A percentile compares a stretch with the other conserved stretches of the same genome.
Evolutionary conservation across 1,140 invertebrate genomes (phyloP).

Genomic region (Aphaenogaster ashmeadi): DNA sequence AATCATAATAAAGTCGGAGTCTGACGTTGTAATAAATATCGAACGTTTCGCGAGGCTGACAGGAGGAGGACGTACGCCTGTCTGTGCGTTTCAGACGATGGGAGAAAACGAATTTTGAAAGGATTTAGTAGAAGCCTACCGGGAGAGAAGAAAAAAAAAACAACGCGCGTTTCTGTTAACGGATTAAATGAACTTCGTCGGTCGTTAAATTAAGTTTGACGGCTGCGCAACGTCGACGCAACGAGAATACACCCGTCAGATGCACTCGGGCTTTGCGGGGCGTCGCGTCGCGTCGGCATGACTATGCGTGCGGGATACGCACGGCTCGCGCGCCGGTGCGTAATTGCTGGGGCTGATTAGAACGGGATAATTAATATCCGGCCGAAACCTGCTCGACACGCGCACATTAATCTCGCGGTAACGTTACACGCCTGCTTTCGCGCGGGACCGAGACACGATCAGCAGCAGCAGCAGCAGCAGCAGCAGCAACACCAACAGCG

Average conservation of each 20-base stretch:
- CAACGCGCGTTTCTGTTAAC: not conserved
- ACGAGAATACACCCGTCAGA: conserved; percentile 10
- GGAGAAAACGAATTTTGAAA: not conserved
- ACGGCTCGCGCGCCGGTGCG: conserved; percentile 28
- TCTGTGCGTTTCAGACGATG: not conserved
- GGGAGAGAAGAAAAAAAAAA: not conserved
- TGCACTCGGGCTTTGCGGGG: not conserved
- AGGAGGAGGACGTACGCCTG: not conserved
- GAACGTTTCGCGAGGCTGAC: not conserved
- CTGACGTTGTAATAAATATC: conserved; percentile 1
- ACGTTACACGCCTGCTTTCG: conserved; percentile 40
- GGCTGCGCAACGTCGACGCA: conserved; percentile 3
- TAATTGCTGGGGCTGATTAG: conserved; percentile 68
- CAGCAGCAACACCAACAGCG: not conserved
- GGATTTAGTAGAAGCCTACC: not conserved
- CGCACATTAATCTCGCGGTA: conserved; percentile 67
- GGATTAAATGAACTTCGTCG: not conserved
- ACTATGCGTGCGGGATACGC: not conserved
- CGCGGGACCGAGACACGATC: not conserved
- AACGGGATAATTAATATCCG: conserved; percentile 70
- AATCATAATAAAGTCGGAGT: not conserved
- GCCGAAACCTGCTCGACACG: conserved; percentile 39
- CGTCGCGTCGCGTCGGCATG: not conserved
- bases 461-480: not conserved
- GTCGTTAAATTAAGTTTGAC: conserved; percentile 31